Conservation (phyloP, 2,888 invertebrate genomes). For the Maniola hyperantus region DNA sequence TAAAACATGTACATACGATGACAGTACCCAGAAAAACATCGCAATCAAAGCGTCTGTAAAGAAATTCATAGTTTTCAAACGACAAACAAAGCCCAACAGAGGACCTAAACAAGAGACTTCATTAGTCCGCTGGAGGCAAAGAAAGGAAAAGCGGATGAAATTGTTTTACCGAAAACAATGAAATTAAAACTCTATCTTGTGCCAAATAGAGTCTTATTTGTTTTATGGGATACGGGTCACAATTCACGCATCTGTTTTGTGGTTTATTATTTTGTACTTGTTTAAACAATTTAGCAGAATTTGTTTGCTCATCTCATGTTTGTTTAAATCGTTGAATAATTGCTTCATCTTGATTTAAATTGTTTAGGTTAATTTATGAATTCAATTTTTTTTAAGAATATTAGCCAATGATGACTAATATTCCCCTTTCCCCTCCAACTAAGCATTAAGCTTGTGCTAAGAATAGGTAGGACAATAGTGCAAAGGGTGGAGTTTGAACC, state of each 20-base stretch:
- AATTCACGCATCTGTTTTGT: slow-evolving; percentile 31
- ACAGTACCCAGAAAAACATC: slow-evolving; percentile 22
- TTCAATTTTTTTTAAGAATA: no score
- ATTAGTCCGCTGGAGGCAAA: slow-evolving; percentile 39
- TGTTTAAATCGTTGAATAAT: slow-evolving; percentile 34
- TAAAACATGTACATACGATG: no score
- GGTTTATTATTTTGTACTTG: slow-evolving; percentile 38
- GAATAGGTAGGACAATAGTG: no score
- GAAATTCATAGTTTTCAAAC: slow-evolving; percentile 39
- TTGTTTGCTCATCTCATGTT: slow-evolving; percentile 38
- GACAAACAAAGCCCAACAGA: slow-evolving; percentile 41
- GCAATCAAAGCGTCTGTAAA: slow-evolving; percentile 35
- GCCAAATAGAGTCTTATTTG: slow-evolving; percentile 1
- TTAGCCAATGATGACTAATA: no score
- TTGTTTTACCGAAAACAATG: slow-evolving; percentile 24
- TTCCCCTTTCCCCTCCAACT: no score
- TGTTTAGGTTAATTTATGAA: not conserved
- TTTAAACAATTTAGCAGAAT: slow-evolving; percentile 39
- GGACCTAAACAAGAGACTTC: slow-evolving; percentile 42
- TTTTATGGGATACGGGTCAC: not conserved
- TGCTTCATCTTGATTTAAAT: slow-evolving; percentile 24
- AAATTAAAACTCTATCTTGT: slow-evolving; percentile 26
- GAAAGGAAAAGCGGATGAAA: slow-evolving; percentile 40
- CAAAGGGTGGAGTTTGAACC: no score
- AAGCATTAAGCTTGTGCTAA: no score